Evolutionary conservation across 2,888 invertebrate genomes (phyloP).

Genomic region (Fissipunctia ypsillon): DNA sequence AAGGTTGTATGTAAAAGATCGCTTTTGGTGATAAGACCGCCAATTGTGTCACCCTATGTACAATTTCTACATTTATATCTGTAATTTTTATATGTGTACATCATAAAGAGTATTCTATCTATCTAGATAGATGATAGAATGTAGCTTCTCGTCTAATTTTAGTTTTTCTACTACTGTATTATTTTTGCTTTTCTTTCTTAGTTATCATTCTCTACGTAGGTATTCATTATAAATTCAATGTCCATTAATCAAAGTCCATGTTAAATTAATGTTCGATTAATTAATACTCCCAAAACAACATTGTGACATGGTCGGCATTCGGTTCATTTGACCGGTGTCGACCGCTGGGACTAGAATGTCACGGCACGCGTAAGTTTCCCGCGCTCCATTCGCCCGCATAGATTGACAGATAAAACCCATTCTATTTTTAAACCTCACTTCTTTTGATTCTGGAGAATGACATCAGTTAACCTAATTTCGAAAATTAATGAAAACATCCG

Average conservation of each 20-base stretch:
- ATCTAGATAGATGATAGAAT: background rate
- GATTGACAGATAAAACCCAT: conserved; percentile 65
- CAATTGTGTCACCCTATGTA: too few relatives aligned
- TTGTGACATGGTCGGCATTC: conserved; percentile 53
- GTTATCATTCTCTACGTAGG: background rate
- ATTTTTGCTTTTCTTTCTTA: background rate
- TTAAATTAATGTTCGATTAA: conserved; percentile 48
- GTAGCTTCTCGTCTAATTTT: background rate
- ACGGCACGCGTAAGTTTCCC: conserved; percentile 50
- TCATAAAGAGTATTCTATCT: too few relatives aligned
- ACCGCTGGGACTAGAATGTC: conserved; percentile 54
- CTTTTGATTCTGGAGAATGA: conserved; percentile 54
- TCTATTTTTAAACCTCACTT: conserved; percentile 53
- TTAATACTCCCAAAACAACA: conserved; percentile 48
- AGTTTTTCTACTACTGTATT: background rate
- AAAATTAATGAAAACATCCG: conserved; percentile 51
- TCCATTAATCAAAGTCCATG: conserved; percentile 49
- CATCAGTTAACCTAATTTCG: conserved; percentile 57
- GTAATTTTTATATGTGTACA: too few relatives aligned
- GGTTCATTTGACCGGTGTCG: conserved; percentile 49
- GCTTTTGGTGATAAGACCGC: too few relatives aligned
- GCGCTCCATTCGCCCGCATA: conserved; percentile 52
- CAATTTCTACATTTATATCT: too few relatives aligned
- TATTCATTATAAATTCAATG: conserved; percentile 7
- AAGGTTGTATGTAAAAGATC: too few relatives aligned